phyloP scores from a whole-genome alignment of 2,888 invertebrate genomes.

The Standfussiana lucernea region DNA sequence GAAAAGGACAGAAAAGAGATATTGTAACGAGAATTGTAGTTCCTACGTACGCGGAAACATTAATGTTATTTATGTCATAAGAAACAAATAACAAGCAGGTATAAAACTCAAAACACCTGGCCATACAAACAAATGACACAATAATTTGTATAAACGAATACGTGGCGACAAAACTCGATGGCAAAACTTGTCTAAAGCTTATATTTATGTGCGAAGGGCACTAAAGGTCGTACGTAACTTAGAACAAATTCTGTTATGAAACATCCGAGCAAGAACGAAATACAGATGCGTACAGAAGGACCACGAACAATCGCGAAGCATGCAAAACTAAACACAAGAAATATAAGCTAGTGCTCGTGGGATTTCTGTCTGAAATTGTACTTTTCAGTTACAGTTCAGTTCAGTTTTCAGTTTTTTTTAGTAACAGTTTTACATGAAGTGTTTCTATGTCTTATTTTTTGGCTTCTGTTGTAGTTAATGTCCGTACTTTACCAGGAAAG shows the following conservation, averaged over 20 bases:
- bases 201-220: conserved; percentile 36
- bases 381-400: too few species aligned
- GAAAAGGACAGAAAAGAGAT: background rate
- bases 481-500: background rate
- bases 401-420: too few species aligned
- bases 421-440: background rate
- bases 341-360: background rate
- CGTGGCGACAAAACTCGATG: conserved; percentile 10
- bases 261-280: conserved; percentile 24
- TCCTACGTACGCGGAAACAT: background rate
- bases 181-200: conserved; percentile 41
- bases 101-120: conserved; percentile 10
- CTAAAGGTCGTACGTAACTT: conserved; percentile 19
- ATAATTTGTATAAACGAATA: conserved; percentile 13
- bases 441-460: background rate
- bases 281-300: conserved; percentile 8
- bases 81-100: conserved; percentile 15
- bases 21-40: too few species aligned
- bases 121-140: conserved; percentile 21
- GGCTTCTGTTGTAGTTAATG: background rate
- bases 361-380: too few species aligned
- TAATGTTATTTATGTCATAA: background rate
- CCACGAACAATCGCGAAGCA: background rate
- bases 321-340: too few species aligned
- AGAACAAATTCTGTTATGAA: conserved; percentile 37